Evolutionary conservation across 2,797 vertebrate genomes (phyloP).

Genomic region (Sternarchorhynchus goeldii): DNA sequence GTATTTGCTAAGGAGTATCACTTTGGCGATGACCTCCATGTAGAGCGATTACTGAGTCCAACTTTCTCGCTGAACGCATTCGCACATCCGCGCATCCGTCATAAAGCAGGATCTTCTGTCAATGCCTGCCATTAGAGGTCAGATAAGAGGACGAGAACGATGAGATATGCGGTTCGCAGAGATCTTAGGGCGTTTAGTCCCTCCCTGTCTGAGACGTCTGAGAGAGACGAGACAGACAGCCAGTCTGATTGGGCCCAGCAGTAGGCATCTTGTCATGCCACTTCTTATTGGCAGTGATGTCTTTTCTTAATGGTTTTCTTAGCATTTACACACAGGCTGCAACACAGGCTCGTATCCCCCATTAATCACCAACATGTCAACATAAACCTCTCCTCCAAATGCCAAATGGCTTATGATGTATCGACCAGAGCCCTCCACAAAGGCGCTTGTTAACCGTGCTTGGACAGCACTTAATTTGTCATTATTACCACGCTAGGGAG

Average conservation of each 20-base stretch:
- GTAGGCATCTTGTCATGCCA: slow-evolving; percentile 71
- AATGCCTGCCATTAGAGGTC: slow-evolving; percentile 26
- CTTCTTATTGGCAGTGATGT: slow-evolving; percentile 71
- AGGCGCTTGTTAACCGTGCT: slow-evolving; percentile 47
- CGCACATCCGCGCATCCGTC: neutral
- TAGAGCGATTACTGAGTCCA: neutral
- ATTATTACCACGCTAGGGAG: slow-evolving; percentile 53
- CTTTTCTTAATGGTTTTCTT: slow-evolving; percentile 66
- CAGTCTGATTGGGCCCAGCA: slow-evolving; percentile 72
- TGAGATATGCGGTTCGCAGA: neutral
- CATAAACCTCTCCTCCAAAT: slow-evolving; percentile 54
- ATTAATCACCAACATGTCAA: slow-evolving; percentile 74
- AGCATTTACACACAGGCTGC: slow-evolving; percentile 58
- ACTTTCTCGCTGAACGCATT: neutral
- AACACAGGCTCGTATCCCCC: slow-evolving; percentile 55
- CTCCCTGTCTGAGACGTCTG: slow-evolving; percentile 12
- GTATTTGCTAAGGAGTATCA: neutral
- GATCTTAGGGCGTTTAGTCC: slow-evolving; percentile 1
- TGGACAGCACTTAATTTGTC: slow-evolving; percentile 55
- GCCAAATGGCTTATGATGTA: slow-evolving; percentile 56
- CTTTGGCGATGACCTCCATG: neutral
- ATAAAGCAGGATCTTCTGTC: neutral
- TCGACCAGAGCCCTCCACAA: slow-evolving; percentile 43
- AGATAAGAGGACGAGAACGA: slow-evolving; percentile 7
- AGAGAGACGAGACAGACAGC: slow-evolving; percentile 70